Evolutionary conservation across 2,797 vertebrate species (phyloP).

Genomic region (Oreortyx pictus): DNA sequence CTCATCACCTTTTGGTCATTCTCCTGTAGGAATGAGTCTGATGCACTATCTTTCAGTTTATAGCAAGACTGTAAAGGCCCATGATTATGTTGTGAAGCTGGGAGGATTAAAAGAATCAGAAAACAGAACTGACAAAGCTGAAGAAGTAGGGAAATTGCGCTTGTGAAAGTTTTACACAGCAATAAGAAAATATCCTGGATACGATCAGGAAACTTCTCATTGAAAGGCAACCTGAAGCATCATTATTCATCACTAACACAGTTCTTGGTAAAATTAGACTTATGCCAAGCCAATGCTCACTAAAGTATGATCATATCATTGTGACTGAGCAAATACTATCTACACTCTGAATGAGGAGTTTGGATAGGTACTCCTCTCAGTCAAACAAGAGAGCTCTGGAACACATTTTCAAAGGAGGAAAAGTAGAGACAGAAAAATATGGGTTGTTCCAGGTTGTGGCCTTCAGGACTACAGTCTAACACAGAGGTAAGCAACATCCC

Average conservation of each 20-base stretch:
- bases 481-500: not conserved
- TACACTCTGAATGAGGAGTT: not conserved
- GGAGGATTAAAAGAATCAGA: not conserved
- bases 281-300: not conserved
- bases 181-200: not conserved
- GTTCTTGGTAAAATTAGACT: not conserved
- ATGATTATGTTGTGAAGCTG: not conserved
- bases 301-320: not conserved
- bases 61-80: not conserved
- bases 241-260: not conserved
- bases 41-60: not conserved
- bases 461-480: not conserved
- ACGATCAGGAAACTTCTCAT: accelerated
- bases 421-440: not conserved
- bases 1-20: not conserved
- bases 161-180: not conserved
- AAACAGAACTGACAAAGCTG: not conserved
- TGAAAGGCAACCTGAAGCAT: not conserved
- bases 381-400: not conserved
- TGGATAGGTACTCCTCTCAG: not conserved
- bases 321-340: not conserved
- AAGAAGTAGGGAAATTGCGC: not conserved
- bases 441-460: not conserved
- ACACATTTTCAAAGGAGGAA: not conserved
- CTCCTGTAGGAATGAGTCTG: accelerated